Conservation (phyloP, 2,113 vertebrate genomes). For the Myocastor coypus region DNA sequence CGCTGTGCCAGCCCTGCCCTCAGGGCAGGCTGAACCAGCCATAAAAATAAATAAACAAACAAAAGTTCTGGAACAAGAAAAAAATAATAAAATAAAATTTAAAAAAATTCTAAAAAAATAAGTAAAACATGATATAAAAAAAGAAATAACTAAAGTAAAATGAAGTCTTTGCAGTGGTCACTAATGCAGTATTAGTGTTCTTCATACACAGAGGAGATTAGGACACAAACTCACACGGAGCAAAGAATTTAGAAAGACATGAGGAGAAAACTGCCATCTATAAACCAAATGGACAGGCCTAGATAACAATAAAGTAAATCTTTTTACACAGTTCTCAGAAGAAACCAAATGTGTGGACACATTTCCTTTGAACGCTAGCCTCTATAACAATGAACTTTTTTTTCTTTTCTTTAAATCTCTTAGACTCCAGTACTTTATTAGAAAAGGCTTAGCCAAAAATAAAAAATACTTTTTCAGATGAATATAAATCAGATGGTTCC, state of each 20-base stretch:
- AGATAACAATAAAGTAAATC: background rate
- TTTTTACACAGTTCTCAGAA: background rate
- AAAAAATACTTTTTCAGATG: background rate
- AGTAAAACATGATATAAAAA: too few species aligned
- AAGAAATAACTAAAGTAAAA: too few species aligned
- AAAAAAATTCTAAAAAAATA: too few species aligned
- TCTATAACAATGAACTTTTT: conserved; percentile 1
- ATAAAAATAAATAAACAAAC: too few species aligned
- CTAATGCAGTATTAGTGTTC: background rate
- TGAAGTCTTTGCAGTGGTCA: background rate
- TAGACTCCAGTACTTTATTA: background rate
- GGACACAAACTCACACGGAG: background rate
- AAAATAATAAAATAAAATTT: too few species aligned
- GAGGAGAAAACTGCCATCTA: background rate
- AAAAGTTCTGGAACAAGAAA: too few species aligned
- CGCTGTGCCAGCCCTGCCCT: too few species aligned
- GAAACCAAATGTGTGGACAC: background rate
- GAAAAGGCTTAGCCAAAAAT: background rate
- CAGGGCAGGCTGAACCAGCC: too few species aligned
- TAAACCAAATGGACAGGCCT: background rate
- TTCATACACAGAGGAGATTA: background rate
- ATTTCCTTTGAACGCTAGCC: background rate
- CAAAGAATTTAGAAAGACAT: background rate
- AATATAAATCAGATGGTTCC: background rate
- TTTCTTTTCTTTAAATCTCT: background rate